These are phyloP conservation scores for Pteronotus mesoamericanus DNA, from an alignment of 2,797 vertebrate species.

Conservation along the genomic window DNA sequence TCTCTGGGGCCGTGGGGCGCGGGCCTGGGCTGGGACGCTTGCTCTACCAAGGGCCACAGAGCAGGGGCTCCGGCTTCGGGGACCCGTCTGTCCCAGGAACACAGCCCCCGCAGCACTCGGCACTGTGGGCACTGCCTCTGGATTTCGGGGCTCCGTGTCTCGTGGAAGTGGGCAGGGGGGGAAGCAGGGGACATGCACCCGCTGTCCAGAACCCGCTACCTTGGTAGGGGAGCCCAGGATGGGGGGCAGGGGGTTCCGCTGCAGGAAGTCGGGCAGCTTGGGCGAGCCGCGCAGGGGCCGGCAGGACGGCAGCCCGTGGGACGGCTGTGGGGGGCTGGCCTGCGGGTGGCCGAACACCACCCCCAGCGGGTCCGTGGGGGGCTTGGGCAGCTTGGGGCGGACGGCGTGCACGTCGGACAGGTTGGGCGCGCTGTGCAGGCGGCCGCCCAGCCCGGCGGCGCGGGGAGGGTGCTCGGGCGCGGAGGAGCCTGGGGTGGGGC, in stretches of 20 bases:
- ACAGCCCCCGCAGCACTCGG: not conserved
- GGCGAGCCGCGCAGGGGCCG: conserved; percentile 92
- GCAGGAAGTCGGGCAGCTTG: conserved; percentile 95
- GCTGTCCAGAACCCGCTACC: conserved; percentile 79
- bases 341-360: conserved; percentile 72
- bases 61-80: not conserved
- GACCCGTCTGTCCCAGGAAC: not conserved
- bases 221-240: conserved; percentile 95
- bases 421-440: conserved; percentile 92
- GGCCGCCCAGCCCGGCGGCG: conserved; percentile 86
- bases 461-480: conserved; percentile 79
- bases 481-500: conserved; percentile 71
- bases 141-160: not conserved
- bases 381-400: conserved; percentile 94
- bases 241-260: conserved; percentile 94
- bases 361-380: conserved; percentile 91
- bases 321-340: conserved; percentile 77
- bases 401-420: conserved; percentile 81
- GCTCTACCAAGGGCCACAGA: no score
- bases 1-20: not conserved
- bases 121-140: not conserved
- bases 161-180: not conserved
- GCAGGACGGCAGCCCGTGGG: conserved; percentile 82
- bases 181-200: not conserved
- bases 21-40: not conserved